Base-by-base conservation (phyloP, 2,888 invertebrate species). In the Drosophila niveifrons region DNA sequence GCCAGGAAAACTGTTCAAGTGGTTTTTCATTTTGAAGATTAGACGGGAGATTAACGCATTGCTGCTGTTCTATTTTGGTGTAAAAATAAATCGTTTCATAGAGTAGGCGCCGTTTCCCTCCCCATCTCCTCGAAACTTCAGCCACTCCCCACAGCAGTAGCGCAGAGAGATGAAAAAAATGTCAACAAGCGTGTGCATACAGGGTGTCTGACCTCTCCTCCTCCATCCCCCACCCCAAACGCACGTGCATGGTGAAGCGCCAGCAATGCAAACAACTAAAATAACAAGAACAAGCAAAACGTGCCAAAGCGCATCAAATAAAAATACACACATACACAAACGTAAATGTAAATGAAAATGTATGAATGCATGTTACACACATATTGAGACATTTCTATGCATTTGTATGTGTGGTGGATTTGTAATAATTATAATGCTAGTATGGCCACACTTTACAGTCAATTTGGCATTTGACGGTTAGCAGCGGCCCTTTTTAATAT, bases 381-480 rank as follows among this genome's bases (percentile, higher is more conserved):
- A 18, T 10, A 44, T 10, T 17, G 15, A 36, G 4, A 36, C 4
- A 36, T 31, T 31, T 47, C 18, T 28, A 31, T 9, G 31, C 11
- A 41, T 39, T 6, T 47, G 7, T 59, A 17, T 43, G 46, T 62
- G n/a, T 53, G 15, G 28, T 66, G 23, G 66, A 23, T 66, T 29
- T 63, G 59, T 70, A 53, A 66, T 74, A 67, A 72, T 77, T 66
- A 69, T 58, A 67, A 68, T 66, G 55, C 58, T 64, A 71, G 71
- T 52, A 69, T 76, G 71, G 69, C 48, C 62, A 73, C 66, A 88
- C 75, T 82, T 72, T 64, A 69, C 80, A 84, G 71, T 73, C 81
- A 78, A 88, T 86, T 85, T 83, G 75, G 69, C 76, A 72, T 86
- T 81, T 83, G 80, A 76, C 84, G 73, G 83, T 79, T 81, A 65